Evolutionary conservation across 2,797 vertebrate genomes (phyloP).

Genomic region (Xerus rutilus): DNA sequence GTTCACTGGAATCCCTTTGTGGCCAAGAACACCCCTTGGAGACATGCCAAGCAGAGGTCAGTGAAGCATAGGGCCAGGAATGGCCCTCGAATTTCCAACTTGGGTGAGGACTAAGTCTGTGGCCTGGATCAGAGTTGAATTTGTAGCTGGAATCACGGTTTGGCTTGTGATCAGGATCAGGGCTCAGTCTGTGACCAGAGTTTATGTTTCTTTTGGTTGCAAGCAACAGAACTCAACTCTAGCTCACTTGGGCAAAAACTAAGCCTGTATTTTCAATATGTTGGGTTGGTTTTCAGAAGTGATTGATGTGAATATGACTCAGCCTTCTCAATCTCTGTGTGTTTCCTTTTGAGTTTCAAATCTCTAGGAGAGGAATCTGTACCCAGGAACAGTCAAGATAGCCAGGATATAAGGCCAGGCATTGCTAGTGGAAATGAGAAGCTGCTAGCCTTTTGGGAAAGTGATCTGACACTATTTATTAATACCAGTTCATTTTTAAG

Average conservation of each 20-base stretch:
- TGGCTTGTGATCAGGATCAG: slow-evolving; percentile 20
- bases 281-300: background rate
- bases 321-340: background rate
- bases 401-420: background rate
- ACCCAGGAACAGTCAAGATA: background rate
- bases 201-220: slow-evolving; percentile 16
- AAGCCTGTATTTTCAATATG: slow-evolving; percentile 23
- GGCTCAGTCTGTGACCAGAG: background rate
- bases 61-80: background rate
- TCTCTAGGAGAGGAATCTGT: slow-evolving; percentile 21
- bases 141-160: slow-evolving; percentile 17
- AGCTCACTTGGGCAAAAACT: slow-evolving; percentile 34
- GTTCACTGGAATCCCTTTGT: background rate
- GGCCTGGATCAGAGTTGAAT: slow-evolving; percentile 40
- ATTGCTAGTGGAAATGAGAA: background rate
- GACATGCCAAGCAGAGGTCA: background rate
- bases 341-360: slow-evolving; percentile 25
- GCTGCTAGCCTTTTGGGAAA: background rate
- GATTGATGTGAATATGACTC: background rate
- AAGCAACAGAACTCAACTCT: slow-evolving; percentile 48
- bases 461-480: background rate
- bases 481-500: background rate
- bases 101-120: background rate
- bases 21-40: background rate
- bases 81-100: background rate